These are phyloP conservation scores for Chascanopsetta lugubris DNA, from an alignment of 2,113 vertebrate genomes.

Conservation along the genomic window DNA sequence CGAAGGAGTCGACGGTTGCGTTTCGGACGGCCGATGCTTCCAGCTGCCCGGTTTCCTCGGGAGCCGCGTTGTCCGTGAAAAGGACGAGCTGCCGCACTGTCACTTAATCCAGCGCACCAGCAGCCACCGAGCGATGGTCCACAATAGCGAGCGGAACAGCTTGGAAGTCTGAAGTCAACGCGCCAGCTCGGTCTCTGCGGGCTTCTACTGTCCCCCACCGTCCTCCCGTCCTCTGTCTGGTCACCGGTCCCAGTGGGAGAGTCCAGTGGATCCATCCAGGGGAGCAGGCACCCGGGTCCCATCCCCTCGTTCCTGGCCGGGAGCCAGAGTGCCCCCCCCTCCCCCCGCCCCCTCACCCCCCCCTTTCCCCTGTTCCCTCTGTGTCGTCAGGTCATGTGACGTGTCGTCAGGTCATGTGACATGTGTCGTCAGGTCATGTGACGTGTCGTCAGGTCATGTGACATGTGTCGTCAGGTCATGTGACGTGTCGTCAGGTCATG, in stretches of 20 bases:
- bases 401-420: too few species aligned
- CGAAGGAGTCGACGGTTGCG: too few species aligned
- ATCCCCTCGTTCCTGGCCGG: constrained; percentile 61
- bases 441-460: too few species aligned
- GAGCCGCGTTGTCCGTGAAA: constrained; percentile 34
- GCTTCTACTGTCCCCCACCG: constrained; percentile 53
- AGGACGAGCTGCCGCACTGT: constrained; percentile 56
- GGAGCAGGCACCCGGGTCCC: constrained; percentile 55
- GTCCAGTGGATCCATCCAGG: constrained; percentile 70
- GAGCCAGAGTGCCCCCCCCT: constrained; percentile 70
- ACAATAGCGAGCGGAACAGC: constrained; percentile 63
- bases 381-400: too few species aligned
- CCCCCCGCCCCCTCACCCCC: constrained; percentile 65
- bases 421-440: too few species aligned
- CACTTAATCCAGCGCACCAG: constrained; percentile 58
- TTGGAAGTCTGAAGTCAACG: constrained; percentile 55
- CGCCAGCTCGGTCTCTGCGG: constrained; percentile 67
- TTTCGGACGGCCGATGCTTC: too few species aligned
- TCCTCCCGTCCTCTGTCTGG: constrained; percentile 63
- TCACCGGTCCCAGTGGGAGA: constrained; percentile 71
- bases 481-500: too few species aligned
- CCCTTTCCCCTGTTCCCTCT: constrained; percentile 80
- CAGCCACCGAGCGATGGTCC: constrained; percentile 25
- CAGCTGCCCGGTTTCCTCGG: constrained; percentile 7
- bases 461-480: too few species aligned